Evolutionary conservation across 2,113 vertebrate species (phyloP).

Genomic region (Mastomys coucha): DNA sequence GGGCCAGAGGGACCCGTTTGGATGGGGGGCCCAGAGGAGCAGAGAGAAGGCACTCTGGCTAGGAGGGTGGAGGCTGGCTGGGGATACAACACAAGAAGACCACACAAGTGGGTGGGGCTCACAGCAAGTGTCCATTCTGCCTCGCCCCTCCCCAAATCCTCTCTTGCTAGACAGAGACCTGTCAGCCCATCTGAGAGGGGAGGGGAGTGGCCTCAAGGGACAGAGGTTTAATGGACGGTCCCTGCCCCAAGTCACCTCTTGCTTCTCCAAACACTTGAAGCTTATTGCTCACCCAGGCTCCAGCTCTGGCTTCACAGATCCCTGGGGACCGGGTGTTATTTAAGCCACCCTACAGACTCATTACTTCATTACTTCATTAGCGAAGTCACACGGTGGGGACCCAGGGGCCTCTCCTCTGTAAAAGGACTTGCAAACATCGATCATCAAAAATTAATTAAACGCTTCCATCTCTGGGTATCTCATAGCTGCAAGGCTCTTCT

Average conservation of each 20-base stretch:
- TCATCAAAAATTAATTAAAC: constrained; percentile 80
- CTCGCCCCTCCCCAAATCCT: accelerated
- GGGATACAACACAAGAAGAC: no score
- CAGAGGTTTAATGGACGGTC: background rate
- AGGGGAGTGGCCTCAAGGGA: background rate
- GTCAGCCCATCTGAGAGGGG: background rate
- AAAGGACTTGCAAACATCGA: constrained; percentile 33
- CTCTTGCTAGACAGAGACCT: no score
- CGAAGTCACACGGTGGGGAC: background rate
- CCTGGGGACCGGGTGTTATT: background rate
- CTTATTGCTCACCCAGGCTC: background rate
- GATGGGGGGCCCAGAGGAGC: background rate
- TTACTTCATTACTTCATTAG: constrained; percentile 37
- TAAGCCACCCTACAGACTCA: constrained; percentile 12
- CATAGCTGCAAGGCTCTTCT: constrained; percentile 52
- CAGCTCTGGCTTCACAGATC: background rate
- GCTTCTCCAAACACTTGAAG: no score
- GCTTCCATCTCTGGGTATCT: constrained; percentile 69
- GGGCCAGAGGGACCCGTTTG: background rate
- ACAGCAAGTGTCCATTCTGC: no score
- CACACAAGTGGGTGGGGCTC: no score
- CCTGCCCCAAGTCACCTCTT: no score
- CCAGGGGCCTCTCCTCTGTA: background rate
- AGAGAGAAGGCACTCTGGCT: background rate
- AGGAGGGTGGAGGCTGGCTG: background rate